Evolutionary conservation across 2,888 invertebrate species (phyloP), one percentile per base, ranked within the genome.

Genomic region (Drosophila tanythrix): DNA sequence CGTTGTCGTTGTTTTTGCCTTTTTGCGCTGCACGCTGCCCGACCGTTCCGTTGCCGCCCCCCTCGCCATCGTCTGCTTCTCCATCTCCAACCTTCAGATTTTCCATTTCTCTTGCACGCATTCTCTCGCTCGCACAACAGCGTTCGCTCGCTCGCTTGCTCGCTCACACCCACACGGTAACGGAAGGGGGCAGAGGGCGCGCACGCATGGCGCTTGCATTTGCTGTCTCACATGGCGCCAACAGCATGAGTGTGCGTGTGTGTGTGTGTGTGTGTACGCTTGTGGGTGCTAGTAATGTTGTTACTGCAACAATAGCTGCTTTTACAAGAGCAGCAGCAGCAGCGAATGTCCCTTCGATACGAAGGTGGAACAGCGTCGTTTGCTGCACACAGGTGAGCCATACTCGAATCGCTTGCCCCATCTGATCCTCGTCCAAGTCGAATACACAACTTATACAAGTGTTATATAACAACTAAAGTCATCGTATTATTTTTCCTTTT

Each of bases 201-300:
- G 81, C 74, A 90, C 87, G 87, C 90, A 86, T 88, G 82, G 89
- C 84, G 87, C 89, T 82, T 88, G 90, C 90, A 87, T 86, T 83
- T 77, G 87, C 89, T 81, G 79, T 89, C 88, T 89, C 88, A 83
- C 76, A 76, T 82, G 65, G 74, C 64, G 71, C 62, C 64, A 52
- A 66, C 62, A 25, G 15, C 15, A 46, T 46, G 8, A 46, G 65
- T 69, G 75, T 53, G 53, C 61, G 63, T 65, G 69, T 48, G 73
- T 57, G n/a, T 43, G 50, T 50, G 51, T 38, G 48, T 62, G 56
- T 50, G 57, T 52, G 65, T 64, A 55, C 64, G 60, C 55, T 56
- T 77, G 71, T 78, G 81, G 74, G 79, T 76, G 82, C 71, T 74
- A 79, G 90, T 89, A 88, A 89, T 90, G 76, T 76, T 83, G 87